Percentiles rank a stretch among this genome's conserved stretches.
Conservation (phyloP, 1,140 invertebrate species). For the Melanaphis sacchari region DNA sequence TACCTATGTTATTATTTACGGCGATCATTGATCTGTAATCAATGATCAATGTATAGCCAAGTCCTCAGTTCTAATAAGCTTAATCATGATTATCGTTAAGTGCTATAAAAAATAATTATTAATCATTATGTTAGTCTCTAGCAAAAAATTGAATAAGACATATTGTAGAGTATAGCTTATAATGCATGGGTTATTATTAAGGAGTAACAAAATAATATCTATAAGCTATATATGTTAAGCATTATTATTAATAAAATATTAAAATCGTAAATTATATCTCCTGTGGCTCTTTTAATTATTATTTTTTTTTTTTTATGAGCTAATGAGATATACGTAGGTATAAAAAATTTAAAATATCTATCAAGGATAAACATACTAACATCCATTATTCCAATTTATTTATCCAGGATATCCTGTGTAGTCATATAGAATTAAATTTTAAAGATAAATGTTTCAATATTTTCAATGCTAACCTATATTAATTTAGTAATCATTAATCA, state of each 20-base stretch:
- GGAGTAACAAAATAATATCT: background rate
- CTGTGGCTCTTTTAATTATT: slow-evolving; percentile 20
- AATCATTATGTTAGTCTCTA: background rate
- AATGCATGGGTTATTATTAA: background rate
- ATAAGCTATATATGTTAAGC: background rate
- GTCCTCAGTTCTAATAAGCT: no score
- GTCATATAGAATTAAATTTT: background rate
- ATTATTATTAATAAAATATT: slow-evolving; percentile 7
- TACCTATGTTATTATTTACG: background rate
- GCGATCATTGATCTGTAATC: background rate
- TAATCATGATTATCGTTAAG: background rate
- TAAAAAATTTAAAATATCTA: background rate
- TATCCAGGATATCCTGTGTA: slow-evolving; percentile 37
- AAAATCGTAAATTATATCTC: background rate
- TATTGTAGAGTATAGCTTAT: background rate
- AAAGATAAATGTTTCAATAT: background rate
- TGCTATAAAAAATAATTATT: slow-evolving; percentile 5
- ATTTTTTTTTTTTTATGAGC: background rate
- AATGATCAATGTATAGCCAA: background rate
- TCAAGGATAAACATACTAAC: slow-evolving; percentile 9
- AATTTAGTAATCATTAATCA: background rate
- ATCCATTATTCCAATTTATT: slow-evolving; percentile 1
- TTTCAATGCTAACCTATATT: slow-evolving; percentile 23
- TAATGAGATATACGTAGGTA: background rate
- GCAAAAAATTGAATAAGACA: background rate